Evolutionary conservation across 2,113 vertebrate genomes (phyloP), one percentile per base, ranked within the genome.

Genomic region (Vimba vimba): DNA sequence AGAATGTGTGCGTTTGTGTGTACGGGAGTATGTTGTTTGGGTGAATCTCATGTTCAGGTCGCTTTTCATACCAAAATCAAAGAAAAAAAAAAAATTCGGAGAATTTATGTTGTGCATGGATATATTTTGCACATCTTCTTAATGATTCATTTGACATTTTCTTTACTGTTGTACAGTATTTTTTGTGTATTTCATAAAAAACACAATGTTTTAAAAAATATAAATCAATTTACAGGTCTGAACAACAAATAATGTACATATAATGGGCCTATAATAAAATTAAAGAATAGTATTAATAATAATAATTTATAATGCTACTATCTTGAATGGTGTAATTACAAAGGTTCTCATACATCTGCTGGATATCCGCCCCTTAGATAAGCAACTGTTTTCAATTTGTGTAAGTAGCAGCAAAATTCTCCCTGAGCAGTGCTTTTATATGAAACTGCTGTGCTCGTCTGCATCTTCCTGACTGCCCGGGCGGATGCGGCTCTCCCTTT

Each of bases 321-420:
- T n/a, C 69, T 50, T 25, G 73, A 50, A 17, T 15, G 13, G 12
- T 50, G 6, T 27, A 45, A 74, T 74, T 45, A 47, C 43, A 74
- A 17, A 74, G n/a, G 19, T 59, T 17, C 7, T 73, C 52, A 9
- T 9, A 4, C 15, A 79, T 39, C 33, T 23, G n/a, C 11, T 74
- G 71, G 43, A 74, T 59, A 39, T 36, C 10, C 2, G 4, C 47
- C 57, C 13, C 6, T 45, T 4, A 79, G 36, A 33, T 13, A 5
- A 60, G 23, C 85, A 17, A 33, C 30, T 64, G 7, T 33, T 68
- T 52, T 77, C 73, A 21, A 23, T n/a, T 60, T 27, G n/a, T 81
- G 68, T 74, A 74, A 80, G 52, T 50, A 36, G 68, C 25, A 86
- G 85, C 77, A 69, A 50, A 81, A 68, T 66, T 81, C 79, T 81